Percentiles rank a stretch among this genome's conserved stretches.
These are phyloP conservation scores for Cenopis cana DNA, from an alignment of 2,888 invertebrate species.

Conservation along the genomic window DNA sequence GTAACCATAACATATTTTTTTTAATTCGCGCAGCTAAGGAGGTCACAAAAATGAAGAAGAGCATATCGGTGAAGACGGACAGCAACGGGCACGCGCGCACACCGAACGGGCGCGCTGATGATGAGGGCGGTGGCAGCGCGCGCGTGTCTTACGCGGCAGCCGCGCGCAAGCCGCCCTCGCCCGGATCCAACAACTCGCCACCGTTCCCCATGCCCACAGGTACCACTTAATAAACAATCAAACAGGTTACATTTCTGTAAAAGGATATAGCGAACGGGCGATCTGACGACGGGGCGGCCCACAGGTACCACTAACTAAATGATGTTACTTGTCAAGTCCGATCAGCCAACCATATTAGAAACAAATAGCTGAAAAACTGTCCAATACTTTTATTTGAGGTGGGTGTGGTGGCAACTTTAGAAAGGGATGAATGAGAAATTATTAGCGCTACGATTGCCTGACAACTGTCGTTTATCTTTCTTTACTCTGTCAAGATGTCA, in stretches of 20 bases:
- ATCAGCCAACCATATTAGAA: neutral
- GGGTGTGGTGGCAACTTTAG: neutral
- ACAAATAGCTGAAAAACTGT: neutral
- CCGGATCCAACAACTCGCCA: conserved; percentile 68
- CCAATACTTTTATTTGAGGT: neutral
- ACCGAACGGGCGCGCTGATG: conserved; percentile 78
- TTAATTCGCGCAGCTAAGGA: conserved; percentile 66
- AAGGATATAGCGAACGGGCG: neutral
- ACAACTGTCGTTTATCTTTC: too few species aligned
- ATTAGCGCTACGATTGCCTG: too few species aligned
- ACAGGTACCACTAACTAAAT: neutral
- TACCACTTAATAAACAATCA: conserved; percentile 45
- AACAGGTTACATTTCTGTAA: neutral
- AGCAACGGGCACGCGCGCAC: conserved; percentile 77
- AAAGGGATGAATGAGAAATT: too few species aligned
- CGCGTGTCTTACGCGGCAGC: conserved; percentile 79
- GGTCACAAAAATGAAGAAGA: conserved; percentile 76
- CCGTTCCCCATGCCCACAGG: conserved; percentile 73
- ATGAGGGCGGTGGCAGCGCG: conserved; percentile 70
- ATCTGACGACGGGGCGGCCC: neutral
- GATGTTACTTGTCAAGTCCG: neutral
- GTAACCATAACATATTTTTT: neutral
- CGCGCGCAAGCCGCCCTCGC: conserved; percentile 74
- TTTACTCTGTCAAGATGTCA: too few species aligned
- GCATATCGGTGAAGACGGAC: conserved; percentile 64